Percentiles rank a stretch among this genome's conserved stretches.
Evolutionary conservation across 1,140 invertebrate genomes (phyloP).

Genomic region (Sycophila sp.): DNA sequence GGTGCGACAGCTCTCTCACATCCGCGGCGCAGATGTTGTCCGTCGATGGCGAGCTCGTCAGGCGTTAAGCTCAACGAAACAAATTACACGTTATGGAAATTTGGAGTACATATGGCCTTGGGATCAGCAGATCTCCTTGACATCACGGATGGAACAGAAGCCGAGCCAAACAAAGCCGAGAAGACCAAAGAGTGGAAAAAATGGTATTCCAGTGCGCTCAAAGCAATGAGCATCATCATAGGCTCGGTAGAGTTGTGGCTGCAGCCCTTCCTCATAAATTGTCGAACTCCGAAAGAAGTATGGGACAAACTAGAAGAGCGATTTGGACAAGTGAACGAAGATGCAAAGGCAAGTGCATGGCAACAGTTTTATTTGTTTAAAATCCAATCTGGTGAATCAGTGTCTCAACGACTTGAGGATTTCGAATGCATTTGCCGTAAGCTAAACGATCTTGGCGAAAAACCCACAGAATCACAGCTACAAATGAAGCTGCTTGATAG

Average conservation of each 20-base stretch:
- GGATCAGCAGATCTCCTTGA: not conserved
- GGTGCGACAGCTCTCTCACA: too few relatives aligned
- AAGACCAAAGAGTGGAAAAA: not conserved
- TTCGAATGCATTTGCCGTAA: conserved; percentile 25
- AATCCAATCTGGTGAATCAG: not conserved
- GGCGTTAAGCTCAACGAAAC: conserved; percentile 15
- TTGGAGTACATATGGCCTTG: conserved; percentile 3
- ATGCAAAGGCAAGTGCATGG: conserved; percentile 14
- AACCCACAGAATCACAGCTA: not conserved
- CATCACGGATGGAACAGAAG: not conserved
- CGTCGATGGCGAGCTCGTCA: too few relatives aligned
- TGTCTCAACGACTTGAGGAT: conserved; percentile 2
- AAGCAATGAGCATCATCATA: not conserved
- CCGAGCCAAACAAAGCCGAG: conserved; percentile 11
- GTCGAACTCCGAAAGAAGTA: too few relatives aligned
- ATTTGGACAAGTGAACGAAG: not conserved
- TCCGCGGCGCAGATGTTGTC: too few relatives aligned
- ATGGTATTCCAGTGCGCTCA: not conserved
- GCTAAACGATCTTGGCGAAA: not conserved
- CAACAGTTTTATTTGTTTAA: conserved; percentile 21
- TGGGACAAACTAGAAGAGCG: conserved; percentile 9
- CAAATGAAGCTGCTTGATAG: not conserved
- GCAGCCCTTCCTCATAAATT: conserved; percentile 4
- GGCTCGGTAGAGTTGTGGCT: not conserved
- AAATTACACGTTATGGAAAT: conserved; percentile 7